Conservation (phyloP, 2,888 invertebrate species). For the Drosophila dives region DNA sequence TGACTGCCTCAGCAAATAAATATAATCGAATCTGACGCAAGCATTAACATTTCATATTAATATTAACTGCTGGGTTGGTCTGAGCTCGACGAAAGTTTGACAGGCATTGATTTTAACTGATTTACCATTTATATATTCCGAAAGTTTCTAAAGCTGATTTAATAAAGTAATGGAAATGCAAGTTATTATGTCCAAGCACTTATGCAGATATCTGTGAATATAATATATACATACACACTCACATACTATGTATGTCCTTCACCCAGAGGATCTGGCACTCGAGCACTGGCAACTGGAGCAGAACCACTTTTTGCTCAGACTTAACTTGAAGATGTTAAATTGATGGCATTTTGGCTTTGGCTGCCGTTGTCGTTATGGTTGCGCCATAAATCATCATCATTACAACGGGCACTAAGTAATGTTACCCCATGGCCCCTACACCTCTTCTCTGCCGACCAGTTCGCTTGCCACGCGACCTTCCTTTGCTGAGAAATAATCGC, state of each 20-base stretch:
- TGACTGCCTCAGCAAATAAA: background rate
- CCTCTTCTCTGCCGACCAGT: background rate
- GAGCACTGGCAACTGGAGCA: background rate
- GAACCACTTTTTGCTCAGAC: constrained; percentile 1
- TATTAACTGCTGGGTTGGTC: background rate
- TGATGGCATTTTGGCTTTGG: constrained; percentile 38
- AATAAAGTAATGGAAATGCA: background rate
- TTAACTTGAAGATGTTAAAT: constrained; percentile 30
- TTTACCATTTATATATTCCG: background rate
- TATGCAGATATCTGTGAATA: background rate
- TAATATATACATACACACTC: background rate
- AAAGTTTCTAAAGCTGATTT: background rate
- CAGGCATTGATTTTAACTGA: background rate
- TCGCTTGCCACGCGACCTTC: background rate
- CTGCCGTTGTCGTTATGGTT: constrained; percentile 29
- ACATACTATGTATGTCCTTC: background rate
- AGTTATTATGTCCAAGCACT: background rate
- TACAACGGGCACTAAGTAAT: constrained; percentile 31
- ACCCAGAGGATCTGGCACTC: background rate
- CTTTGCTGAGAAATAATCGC: background rate
- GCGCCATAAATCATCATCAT: constrained; percentile 55
- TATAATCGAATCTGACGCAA: background rate
- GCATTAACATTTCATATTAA: background rate
- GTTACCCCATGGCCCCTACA: background rate
- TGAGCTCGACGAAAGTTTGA: background rate